Base-by-base conservation (phyloP, 2,113 vertebrate species). In the Pelvicachromis taeniatus region DNA sequence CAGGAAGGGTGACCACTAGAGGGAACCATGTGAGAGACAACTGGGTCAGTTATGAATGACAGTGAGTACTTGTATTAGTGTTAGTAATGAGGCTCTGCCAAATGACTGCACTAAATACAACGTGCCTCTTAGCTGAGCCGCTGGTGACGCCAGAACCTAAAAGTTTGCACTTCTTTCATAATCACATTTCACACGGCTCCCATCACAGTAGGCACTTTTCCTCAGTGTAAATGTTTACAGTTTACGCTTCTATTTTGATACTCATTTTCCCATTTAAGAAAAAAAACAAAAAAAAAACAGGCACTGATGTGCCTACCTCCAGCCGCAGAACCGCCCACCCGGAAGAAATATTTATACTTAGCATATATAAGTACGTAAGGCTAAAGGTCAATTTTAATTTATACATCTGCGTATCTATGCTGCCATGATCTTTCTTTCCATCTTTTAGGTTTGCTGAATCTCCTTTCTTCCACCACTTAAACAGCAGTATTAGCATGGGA, bases 401-500 rank as follows among this genome's bases (percentile, higher is more conserved):
- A 48, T 73, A 14, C 19, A 7, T 54, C 55, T 21, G 7, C 52
- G 4, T 75, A 70, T 81, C 21, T 29, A 4, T 61, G 40, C n/a
- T 40, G 14, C n/a, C 10, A 17, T 77, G 13, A 35, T 56, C 38
- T 12, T 21, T 31, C 58, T 55, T 11, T 55, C 45, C 16, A 52
- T 82, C 78, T 53, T 79, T 79, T 48, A 56, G 26, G 52, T 81
- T 80, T 59, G 4, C 21, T 5, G 2, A 82, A 73, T 55, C 40
- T 80, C 52, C 26, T 81, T 83, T 42, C 52, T 78, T 83, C 70
- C 31, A 54, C 14, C 70, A 78, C 81, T 89, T 81, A 33, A 70
- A 56, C 38, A 82, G 55, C 52, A 81, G 73, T 73, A 87, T 88
- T 89, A 80, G 61, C 84, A 86, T 84, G 65, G 31, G n/a, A 87